phyloP scores from a whole-genome alignment of 2,888 invertebrate species.

The Drosophila nr. perissopoda region DNA sequence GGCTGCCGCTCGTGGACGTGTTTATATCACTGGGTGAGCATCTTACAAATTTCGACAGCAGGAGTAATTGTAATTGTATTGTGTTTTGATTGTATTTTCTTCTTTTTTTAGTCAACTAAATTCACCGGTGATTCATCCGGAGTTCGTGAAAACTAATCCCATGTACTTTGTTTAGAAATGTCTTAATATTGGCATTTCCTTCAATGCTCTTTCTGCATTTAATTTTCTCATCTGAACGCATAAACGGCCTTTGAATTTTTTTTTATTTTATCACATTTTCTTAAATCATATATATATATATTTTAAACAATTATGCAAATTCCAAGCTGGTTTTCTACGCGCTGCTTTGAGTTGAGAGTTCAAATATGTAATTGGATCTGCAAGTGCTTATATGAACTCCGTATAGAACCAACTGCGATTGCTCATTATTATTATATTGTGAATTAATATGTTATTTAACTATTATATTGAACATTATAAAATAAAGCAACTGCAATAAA shows the following conservation, averaged over 20 bases:
- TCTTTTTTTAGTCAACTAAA: background rate
- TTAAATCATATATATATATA: slow-evolving; percentile 40
- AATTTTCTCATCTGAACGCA: background rate
- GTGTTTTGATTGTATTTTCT: background rate
- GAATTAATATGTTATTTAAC: slow-evolving; percentile 31
- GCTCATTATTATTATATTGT: background rate
- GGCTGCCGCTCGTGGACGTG: slow-evolving; percentile 90
- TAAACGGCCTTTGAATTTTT: slow-evolving; percentile 22
- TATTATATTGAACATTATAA: slow-evolving; percentile 29
- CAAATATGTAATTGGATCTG: slow-evolving; percentile 1
- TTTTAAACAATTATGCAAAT: slow-evolving; percentile 30
- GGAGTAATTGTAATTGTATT: background rate
- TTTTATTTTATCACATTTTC: slow-evolving; percentile 64
- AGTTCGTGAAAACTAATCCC: slow-evolving; percentile 86
- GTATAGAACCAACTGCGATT: slow-evolving; percentile 16
- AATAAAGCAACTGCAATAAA: slow-evolving; percentile 45
- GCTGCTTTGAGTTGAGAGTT: slow-evolving; percentile 20
- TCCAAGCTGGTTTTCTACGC: slow-evolving; percentile 17
- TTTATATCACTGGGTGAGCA: slow-evolving; percentile 82
- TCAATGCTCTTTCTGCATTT: background rate
- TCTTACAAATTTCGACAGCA: background rate
- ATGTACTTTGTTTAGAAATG: slow-evolving; percentile 90
- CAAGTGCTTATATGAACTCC: slow-evolving; percentile 11
- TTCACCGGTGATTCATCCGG: slow-evolving; percentile 86
- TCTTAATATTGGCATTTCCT: background rate